These are phyloP conservation scores for Schizopygopsis malacanthus DNA, from an alignment of 2,797 vertebrate species.

Conservation along the genomic window DNA sequence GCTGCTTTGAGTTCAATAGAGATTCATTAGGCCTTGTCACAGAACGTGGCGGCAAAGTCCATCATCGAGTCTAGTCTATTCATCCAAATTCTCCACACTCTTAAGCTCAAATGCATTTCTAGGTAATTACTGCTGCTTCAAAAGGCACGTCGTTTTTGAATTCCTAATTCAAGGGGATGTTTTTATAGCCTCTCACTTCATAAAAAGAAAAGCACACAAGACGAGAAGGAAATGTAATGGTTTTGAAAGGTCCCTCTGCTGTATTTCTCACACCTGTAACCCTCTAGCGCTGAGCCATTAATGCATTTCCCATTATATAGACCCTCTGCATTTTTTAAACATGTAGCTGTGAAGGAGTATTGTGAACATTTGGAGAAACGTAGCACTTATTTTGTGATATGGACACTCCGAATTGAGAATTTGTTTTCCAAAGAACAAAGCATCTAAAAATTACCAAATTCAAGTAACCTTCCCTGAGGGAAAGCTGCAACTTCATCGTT, in stretches of 20 bases:
- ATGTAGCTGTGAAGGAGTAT: not conserved
- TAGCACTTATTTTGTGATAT: constrained; percentile 1
- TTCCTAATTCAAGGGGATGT: constrained; percentile 39
- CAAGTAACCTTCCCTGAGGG: constrained; percentile 2
- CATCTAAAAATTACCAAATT: not conserved
- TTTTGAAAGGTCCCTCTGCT: constrained; percentile 12
- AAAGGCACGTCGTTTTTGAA: constrained; percentile 50
- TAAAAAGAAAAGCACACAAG: constrained; percentile 61
- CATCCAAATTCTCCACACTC: constrained; percentile 41
- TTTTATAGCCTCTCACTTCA: constrained; percentile 71
- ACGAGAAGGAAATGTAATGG: constrained; percentile 21
- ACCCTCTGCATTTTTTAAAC: not conserved
- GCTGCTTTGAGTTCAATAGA: constrained; percentile 63
- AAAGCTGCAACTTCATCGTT: constrained; percentile 3
- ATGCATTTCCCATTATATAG: constrained; percentile 3
- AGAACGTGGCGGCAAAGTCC: constrained; percentile 40
- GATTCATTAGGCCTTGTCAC: constrained; percentile 68
- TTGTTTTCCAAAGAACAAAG: not conserved
- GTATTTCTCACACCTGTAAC: constrained; percentile 30
- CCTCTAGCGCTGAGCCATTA: constrained; percentile 15
- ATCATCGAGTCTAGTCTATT: constrained; percentile 51
- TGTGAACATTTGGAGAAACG: not conserved
- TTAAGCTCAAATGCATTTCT: constrained; percentile 67
- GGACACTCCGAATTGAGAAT: not conserved
- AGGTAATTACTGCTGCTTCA: constrained; percentile 60